Evolutionary conservation across 2,888 invertebrate species (phyloP).

Genomic region (Elegia similella): DNA sequence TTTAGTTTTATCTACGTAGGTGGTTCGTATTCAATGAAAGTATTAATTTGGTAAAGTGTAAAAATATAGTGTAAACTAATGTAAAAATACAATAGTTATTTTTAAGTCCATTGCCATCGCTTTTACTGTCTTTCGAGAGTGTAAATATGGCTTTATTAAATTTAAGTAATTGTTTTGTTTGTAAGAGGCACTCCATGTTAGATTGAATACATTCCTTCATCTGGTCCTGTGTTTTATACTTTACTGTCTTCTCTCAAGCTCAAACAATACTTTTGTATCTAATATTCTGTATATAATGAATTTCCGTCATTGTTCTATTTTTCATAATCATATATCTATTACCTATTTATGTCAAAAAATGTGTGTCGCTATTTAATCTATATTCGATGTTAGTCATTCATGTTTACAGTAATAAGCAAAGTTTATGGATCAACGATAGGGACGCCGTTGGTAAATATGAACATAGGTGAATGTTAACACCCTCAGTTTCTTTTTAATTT

Average conservation of each 20-base stretch:
- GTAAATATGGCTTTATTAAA: slow-evolving; percentile 40
- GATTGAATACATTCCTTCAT: slow-evolving; percentile 16
- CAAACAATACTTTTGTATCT: slow-evolving; percentile 9
- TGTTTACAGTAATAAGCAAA: not conserved
- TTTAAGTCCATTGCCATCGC: slow-evolving; percentile 32
- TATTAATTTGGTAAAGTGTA: slow-evolving; percentile 60
- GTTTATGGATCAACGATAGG: slow-evolving; percentile 1
- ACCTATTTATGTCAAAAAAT: not conserved
- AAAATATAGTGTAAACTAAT: slow-evolving; percentile 48
- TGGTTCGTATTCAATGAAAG: slow-evolving; percentile 66
- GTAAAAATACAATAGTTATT: slow-evolving; percentile 43
- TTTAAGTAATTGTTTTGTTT: slow-evolving; percentile 8
- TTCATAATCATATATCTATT: slow-evolving; percentile 1
- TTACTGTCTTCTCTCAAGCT: slow-evolving; percentile 11
- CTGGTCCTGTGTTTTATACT: slow-evolving; percentile 14
- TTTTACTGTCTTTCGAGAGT: slow-evolving; percentile 35
- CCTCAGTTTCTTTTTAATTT: no score
- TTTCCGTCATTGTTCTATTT: not conserved
- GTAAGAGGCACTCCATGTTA: slow-evolving; percentile 14
- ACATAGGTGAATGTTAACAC: no score
- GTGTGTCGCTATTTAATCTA: slow-evolving; percentile 4
- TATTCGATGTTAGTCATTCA: not conserved
- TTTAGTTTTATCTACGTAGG: slow-evolving; percentile 15
- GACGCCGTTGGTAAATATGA: no score
- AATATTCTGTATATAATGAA: slow-evolving; percentile 15